Evolutionary conservation across 1,140 invertebrate species (phyloP).

Genomic region (Eumeta japonica): DNA sequence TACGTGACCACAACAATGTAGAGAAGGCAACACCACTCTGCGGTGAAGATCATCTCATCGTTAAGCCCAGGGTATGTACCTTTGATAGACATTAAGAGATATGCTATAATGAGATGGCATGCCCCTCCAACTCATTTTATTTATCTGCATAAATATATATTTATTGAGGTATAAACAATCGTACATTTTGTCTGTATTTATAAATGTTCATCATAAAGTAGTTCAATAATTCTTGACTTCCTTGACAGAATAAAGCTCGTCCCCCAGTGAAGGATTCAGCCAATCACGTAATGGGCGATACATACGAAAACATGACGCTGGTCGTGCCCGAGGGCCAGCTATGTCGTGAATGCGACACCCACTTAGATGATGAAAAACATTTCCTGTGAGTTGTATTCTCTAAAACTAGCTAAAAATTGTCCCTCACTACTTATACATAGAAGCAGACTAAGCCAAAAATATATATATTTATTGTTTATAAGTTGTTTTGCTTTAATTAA

Average conservation of each 20-base stretch:
- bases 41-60: slow-evolving; percentile 46
- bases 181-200: slow-evolving; percentile 1
- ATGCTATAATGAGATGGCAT: too few relatives aligned
- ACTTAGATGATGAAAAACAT: slow-evolving; percentile 64
- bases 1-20: slow-evolving; percentile 49
- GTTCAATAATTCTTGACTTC: too few relatives aligned
- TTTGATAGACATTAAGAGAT: too few relatives aligned
- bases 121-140: too few relatives aligned
- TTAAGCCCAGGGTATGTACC: slow-evolving; percentile 45
- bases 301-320: slow-evolving; percentile 44
- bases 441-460: slow-evolving; percentile 8
- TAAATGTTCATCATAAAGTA: too few relatives aligned
- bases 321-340: slow-evolving; percentile 55
- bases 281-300: slow-evolving; percentile 36
- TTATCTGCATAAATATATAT: too few relatives aligned
- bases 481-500: slow-evolving; percentile 14
- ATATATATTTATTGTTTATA: slow-evolving; percentile 27
- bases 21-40: slow-evolving; percentile 37
- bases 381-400: slow-evolving; percentile 61
- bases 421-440: slow-evolving; percentile 3
- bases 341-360: slow-evolving; percentile 71
- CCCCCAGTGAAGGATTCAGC: slow-evolving; percentile 50
- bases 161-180: not conserved
- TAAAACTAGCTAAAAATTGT: slow-evolving; percentile 2
- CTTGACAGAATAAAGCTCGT: slow-evolving; percentile 49